These are phyloP conservation scores for Chloroceryle inda DNA, from an alignment of 2,797 vertebrate species.

Conservation along the genomic window DNA sequence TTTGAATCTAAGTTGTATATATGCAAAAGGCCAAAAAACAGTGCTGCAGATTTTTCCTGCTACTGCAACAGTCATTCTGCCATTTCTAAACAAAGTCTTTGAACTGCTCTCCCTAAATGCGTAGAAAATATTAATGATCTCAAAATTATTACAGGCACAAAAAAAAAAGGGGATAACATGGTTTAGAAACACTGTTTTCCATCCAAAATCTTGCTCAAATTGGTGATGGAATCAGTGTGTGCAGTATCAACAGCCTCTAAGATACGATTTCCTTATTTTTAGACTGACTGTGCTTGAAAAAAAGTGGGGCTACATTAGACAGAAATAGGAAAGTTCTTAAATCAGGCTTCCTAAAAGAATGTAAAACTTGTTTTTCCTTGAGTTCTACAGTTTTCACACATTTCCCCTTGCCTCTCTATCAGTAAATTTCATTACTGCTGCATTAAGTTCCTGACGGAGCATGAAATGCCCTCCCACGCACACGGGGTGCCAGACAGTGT, in stretches of 20 bases:
- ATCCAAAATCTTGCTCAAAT: not conserved
- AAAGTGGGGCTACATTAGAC: not conserved
- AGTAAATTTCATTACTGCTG: constrained; percentile 3
- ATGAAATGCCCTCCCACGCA: constrained; percentile 34
- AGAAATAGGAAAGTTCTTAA: not conserved
- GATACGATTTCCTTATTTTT: not conserved
- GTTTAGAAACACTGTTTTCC: not conserved
- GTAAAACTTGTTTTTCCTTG: not conserved
- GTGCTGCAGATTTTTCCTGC: not conserved
- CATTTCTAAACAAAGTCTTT: not conserved
- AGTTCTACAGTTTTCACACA: not conserved
- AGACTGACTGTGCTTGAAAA: not conserved
- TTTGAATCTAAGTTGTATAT: not conserved
- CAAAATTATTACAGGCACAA: not conserved
- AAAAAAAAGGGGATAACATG: not conserved
- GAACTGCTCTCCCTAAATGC: not conserved
- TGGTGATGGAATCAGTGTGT: not conserved
- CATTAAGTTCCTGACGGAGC: constrained; percentile 30
- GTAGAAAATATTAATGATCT: not conserved
- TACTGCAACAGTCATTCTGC: not conserved
- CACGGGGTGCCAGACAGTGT: constrained; percentile 32
- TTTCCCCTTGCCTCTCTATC: constrained; percentile 28
- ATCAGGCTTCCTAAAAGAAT: not conserved
- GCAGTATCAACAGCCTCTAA: not conserved
- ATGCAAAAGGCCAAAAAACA: not conserved